A percentile compares a stretch with the other conserved stretches of the same genome.
phyloP scores from a whole-genome alignment of 2,113 vertebrate species.

The Periophthalmodon schlosseri region DNA sequence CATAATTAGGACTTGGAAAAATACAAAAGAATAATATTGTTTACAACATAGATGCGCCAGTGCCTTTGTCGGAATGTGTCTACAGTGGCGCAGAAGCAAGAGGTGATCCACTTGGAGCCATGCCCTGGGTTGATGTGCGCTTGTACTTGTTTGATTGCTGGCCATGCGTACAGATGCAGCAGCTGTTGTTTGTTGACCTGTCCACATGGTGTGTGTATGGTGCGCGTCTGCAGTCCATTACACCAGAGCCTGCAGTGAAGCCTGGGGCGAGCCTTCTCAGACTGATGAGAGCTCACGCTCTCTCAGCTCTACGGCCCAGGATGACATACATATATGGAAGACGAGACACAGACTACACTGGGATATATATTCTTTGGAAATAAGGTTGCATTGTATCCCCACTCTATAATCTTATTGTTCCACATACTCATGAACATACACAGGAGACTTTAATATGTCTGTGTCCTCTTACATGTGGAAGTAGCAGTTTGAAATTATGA shows the following conservation, averaged over 20 bases:
- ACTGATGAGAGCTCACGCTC: conserved; percentile 46
- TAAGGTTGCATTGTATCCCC: background rate
- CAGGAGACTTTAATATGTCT: background rate
- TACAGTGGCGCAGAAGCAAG: conserved; percentile 11
- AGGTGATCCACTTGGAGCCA: conserved; percentile 26
- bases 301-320: conserved; percentile 17
- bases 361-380: background rate
- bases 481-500: background rate
- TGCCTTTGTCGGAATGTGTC: conserved; percentile 23
- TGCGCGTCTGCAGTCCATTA: conserved; percentile 32
- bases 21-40: conserved; percentile 38
- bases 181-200: conserved; percentile 49
- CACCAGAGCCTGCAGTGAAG: conserved; percentile 38
- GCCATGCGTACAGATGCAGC: conserved; percentile 52
- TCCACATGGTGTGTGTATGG: conserved; percentile 36
- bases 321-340: conserved; percentile 26
- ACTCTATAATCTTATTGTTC: background rate
- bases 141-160: conserved; percentile 39
- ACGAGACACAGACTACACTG: background rate
- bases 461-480: background rate
- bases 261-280: conserved; percentile 41
- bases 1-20: conserved; percentile 36
- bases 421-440: background rate
- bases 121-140: conserved; percentile 36
- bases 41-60: conserved; percentile 20